A percentile compares a stretch with the other conserved stretches of the same genome.
phyloP scores from a whole-genome alignment of 2,113 vertebrate genomes.

The Eira barbara region DNA sequence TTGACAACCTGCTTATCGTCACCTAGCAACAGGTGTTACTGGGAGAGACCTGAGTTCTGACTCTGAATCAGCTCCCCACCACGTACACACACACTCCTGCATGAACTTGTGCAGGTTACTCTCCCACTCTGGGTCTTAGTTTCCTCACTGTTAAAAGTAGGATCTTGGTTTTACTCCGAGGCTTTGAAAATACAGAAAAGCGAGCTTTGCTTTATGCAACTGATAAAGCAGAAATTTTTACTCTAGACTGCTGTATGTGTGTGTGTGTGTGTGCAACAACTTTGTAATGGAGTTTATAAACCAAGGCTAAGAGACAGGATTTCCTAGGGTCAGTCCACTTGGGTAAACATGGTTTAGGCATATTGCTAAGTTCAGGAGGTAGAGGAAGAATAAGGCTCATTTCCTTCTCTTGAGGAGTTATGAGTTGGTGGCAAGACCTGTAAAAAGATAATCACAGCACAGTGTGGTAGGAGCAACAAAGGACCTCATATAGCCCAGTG shows the following conservation, averaged over 20 bases:
- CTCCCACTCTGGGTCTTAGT: neutral
- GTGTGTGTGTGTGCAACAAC: neutral
- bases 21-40: neutral
- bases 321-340: neutral
- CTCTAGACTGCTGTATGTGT: neutral
- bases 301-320: neutral
- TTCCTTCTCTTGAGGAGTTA: neutral
- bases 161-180: neutral
- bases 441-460: neutral
- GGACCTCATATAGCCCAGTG: fast-evolving
- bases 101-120: neutral
- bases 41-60: neutral
- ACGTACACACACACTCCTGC: fast-evolving
- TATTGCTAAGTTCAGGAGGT: neutral
- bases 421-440: neutral
- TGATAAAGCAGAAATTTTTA: neutral
- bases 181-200: neutral
- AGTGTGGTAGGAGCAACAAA: neutral
- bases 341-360: neutral
- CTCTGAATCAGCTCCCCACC: neutral
- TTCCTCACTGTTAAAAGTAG: neutral
- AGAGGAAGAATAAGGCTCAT: neutral
- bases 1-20: neutral
- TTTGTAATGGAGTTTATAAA: neutral
- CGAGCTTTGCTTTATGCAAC: neutral